Base-by-base conservation (phyloP, 2,113 vertebrate species). In the Hemibates koningsi region DNA sequence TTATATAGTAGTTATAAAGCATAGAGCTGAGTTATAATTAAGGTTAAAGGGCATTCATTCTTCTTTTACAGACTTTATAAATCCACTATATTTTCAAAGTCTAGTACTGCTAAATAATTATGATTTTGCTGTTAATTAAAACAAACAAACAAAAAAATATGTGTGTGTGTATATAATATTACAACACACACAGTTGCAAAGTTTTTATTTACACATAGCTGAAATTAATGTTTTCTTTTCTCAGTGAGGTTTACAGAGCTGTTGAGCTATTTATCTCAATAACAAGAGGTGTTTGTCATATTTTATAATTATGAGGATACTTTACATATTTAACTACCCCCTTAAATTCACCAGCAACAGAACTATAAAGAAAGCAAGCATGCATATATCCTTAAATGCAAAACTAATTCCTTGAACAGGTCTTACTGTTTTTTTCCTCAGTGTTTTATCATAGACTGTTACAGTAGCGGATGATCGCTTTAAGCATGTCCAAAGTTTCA, bases 81-180 rank as follows among this genome's bases (percentile, higher is more conserved):
- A 24, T 43, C 36, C 36, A 71, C n/a, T 71, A 24, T 41, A 13
- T 41, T 68, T 66, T 66, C 34, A 66, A 68, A 71, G n/a, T 71
- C 36, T 24, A 71, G 19, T 21, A 71, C n/a, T 71, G 36, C n/a
- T 71, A 71, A 71, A 71, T 71, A 71, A 43, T 71, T 71, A 24
- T 6, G 12, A 71, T 71, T 9, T 43, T 43, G 12, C n/a, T 71
- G 12, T 24, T 71, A 43, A 71, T 66, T 38, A 38, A 66, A 1
- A 7, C 61, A n/a, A 66, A 61, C 6, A 50, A 50, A 52, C 4
- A 17, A 59, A 32, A 3, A 57, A 1, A 34, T 34, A 3, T 34
- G 0, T 24, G 0, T 54, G 1, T 57, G 2, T 59, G 7, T 53
- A 0, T 34, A 1, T 41, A 68, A 68, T 68, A 41, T 41, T 68